phyloP scores from a whole-genome alignment of 2,113 vertebrate genomes.

The Bolborhynchus lineola region DNA sequence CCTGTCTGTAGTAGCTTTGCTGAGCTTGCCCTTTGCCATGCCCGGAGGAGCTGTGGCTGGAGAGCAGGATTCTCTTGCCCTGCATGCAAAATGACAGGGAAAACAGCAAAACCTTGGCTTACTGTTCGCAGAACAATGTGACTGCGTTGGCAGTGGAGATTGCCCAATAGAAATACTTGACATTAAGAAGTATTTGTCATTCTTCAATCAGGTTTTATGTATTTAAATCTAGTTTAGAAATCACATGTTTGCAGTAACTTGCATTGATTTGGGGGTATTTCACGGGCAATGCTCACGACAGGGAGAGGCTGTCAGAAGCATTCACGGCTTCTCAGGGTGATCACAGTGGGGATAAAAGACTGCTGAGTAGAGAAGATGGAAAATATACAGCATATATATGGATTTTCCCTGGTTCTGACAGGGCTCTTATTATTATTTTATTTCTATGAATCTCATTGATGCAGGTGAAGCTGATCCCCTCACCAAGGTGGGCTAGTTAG shows the following conservation, averaged over 20 bases:
- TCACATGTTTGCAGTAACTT: background rate
- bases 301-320: background rate
- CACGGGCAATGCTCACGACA: background rate
- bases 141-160: background rate
- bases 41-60: background rate
- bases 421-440: background rate
- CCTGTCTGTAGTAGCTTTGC: background rate
- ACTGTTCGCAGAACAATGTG: no score
- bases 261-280: background rate
- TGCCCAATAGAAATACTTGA: background rate
- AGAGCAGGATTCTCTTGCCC: background rate
- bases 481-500: background rate
- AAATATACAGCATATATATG: background rate
- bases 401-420: background rate
- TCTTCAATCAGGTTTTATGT: background rate
- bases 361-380: background rate
- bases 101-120: background rate
- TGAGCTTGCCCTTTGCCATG: fast-evolving
- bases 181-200: background rate
- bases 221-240: background rate
- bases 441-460: background rate
- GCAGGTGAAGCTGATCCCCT: background rate
- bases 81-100: fast-evolving
- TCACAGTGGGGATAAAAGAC: background rate
- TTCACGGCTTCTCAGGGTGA: background rate